Conservation (phyloP, 2,113 vertebrate species). For the Geothlypis trichas region DNA sequence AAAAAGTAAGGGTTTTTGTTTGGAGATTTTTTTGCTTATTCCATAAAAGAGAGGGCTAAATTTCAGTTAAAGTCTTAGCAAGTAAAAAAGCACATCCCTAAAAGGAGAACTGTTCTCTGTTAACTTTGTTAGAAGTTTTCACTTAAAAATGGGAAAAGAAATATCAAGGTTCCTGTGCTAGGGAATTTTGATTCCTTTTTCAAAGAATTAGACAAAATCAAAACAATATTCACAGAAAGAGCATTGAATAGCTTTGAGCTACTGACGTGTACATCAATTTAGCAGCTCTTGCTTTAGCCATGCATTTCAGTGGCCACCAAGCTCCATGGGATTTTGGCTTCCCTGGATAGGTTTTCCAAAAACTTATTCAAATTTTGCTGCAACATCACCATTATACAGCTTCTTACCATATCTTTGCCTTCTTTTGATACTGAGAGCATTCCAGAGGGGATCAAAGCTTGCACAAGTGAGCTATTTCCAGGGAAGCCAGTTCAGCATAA, state of each 20-base stretch:
- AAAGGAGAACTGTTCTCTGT: background rate
- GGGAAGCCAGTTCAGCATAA: background rate
- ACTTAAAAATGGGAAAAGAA: background rate
- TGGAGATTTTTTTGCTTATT: background rate
- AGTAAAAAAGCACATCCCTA: background rate
- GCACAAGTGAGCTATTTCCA: background rate
- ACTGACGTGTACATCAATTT: background rate
- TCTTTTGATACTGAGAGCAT: background rate
- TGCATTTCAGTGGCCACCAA: background rate
- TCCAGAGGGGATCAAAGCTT: background rate
- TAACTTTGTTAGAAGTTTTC: background rate
- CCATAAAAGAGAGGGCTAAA: background rate
- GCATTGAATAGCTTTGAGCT: background rate
- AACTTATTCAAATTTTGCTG: background rate
- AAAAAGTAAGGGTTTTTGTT: background rate
- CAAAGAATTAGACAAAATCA: background rate
- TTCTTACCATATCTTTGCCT: background rate
- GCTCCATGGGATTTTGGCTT: background rate
- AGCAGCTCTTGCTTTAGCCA: background rate
- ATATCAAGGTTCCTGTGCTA: background rate
- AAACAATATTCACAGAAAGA: background rate
- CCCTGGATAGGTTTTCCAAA: background rate
- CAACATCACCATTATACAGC: background rate
- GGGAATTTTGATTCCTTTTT: background rate
- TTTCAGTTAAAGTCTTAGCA: background rate